phyloP scores from a whole-genome alignment of 2,797 vertebrate species.

The Steatocranus sp. region DNA sequence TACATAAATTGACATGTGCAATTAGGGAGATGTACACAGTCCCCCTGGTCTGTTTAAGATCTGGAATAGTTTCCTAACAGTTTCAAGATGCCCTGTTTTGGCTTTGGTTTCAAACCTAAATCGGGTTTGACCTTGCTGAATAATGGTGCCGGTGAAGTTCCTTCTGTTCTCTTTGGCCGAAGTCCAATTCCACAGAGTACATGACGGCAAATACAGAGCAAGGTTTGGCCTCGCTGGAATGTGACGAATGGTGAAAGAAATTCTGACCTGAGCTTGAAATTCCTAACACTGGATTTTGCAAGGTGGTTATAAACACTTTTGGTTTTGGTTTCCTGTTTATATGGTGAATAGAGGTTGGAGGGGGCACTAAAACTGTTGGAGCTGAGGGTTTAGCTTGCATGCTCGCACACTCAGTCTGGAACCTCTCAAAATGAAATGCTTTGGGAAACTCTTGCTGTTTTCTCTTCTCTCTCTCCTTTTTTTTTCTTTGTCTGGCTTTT shows the following conservation, averaged over 20 bases:
- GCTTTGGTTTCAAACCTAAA: constrained; percentile 64
- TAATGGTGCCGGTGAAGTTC: constrained; percentile 58
- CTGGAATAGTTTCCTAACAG: constrained; percentile 74
- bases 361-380: constrained; percentile 45
- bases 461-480: neutral
- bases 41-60: constrained; percentile 72
- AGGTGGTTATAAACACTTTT: constrained; percentile 52
- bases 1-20: constrained; percentile 74
- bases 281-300: constrained; percentile 35
- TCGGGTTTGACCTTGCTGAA: constrained; percentile 67
- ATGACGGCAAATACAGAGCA: constrained; percentile 26
- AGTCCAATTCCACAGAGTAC: constrained; percentile 33
- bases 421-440: constrained; percentile 34
- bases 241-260: constrained; percentile 32
- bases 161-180: constrained; percentile 52
- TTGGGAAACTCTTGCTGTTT: neutral
- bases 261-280: constrained; percentile 32
- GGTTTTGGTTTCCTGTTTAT: constrained; percentile 66
- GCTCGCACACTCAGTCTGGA: constrained; percentile 32
- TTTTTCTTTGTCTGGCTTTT: neutral
- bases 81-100: constrained; percentile 75
- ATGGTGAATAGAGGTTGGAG: constrained; percentile 30
- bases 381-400: constrained; percentile 26
- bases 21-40: constrained; percentile 74
- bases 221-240: constrained; percentile 28